A percentile compares a stretch with the other conserved stretches of the same genome.
These are phyloP conservation scores for Isurus oxyrinchus DNA, from an alignment of 2,113 vertebrate species.

Conservation along the genomic window DNA sequence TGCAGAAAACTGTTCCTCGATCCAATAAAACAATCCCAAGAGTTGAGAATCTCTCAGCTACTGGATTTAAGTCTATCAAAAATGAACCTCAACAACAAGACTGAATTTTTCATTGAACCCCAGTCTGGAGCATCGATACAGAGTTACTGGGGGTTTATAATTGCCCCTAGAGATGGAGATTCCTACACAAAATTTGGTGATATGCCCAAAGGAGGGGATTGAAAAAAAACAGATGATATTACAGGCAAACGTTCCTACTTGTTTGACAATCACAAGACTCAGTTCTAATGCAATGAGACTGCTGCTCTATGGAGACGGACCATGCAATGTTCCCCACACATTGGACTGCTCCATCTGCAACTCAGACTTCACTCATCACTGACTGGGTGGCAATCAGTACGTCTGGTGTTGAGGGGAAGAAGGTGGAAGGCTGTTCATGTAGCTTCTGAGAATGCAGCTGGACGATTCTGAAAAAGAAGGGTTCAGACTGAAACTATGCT, in stretches of 20 bases:
- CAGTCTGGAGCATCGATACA: background rate
- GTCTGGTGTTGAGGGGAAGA: slow-evolving; percentile 63
- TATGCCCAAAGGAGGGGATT: background rate
- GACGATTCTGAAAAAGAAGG: slow-evolving; percentile 64
- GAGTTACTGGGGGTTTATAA: background rate
- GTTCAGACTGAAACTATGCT: slow-evolving; percentile 36
- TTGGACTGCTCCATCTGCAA: background rate
- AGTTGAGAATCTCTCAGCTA: background rate
- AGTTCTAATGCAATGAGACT: background rate
- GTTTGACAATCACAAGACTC: slow-evolving; percentile 20
- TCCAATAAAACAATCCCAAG: background rate
- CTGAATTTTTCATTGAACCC: background rate
- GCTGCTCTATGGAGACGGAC: background rate
- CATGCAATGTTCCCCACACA: background rate
- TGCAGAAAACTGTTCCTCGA: background rate
- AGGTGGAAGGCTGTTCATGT: slow-evolving; percentile 78
- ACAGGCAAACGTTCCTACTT: background rate
- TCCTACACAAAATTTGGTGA: background rate
- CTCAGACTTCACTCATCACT: slow-evolving; percentile 75
- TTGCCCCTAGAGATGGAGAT: background rate
- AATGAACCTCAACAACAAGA: background rate
- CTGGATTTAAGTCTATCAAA: background rate
- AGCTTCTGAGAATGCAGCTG: slow-evolving; percentile 76
- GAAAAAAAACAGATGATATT: background rate
- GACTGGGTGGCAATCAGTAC: slow-evolving; percentile 71